A percentile compares a stretch with the other conserved stretches of the same genome.
Evolutionary conservation across 2,113 vertebrate genomes (phyloP).

Genomic region (Naja naja): DNA sequence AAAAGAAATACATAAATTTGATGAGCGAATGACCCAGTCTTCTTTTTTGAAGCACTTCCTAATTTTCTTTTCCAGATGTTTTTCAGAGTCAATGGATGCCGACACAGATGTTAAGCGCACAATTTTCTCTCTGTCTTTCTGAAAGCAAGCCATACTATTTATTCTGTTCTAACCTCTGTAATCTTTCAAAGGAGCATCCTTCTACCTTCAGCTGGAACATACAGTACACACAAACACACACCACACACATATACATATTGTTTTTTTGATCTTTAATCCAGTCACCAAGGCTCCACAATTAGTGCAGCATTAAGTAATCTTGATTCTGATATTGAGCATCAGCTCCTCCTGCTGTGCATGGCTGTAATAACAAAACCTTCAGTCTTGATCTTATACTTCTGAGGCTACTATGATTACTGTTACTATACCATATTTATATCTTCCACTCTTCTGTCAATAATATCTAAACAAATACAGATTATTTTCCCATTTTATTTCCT

Average conservation of each 20-base stretch:
- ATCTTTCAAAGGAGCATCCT: slow-evolving; percentile 2
- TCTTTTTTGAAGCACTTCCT: slow-evolving; percentile 6
- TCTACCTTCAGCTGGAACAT: not conserved
- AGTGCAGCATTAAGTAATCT: not conserved
- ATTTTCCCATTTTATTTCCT: not conserved
- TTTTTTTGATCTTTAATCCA: not conserved
- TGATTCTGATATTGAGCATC: not conserved
- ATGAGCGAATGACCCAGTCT: slow-evolving; percentile 14
- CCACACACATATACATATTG: not conserved
- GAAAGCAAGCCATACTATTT: not conserved
- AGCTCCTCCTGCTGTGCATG: slow-evolving; percentile 25
- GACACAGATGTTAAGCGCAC: slow-evolving; percentile 22
- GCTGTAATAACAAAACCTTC: slow-evolving; percentile 7
- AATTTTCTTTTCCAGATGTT: slow-evolving; percentile 40
- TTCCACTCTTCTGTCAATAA: not conserved
- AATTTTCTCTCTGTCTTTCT: not conserved
- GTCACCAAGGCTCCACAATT: not conserved
- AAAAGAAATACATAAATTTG: slow-evolving; percentile 25
- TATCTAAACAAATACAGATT: not conserved
- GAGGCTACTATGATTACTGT: not conserved
- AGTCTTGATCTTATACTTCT: not conserved
- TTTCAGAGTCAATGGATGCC: slow-evolving; percentile 12
- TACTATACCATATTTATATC: not conserved
- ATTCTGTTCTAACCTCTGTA: not conserved
- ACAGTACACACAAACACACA: not conserved